A percentile compares a stretch with the other conserved stretches of the same genome.
Conservation (phyloP, 1,140 invertebrate genomes). For the Tetranychus cinnabarinus region DNA sequence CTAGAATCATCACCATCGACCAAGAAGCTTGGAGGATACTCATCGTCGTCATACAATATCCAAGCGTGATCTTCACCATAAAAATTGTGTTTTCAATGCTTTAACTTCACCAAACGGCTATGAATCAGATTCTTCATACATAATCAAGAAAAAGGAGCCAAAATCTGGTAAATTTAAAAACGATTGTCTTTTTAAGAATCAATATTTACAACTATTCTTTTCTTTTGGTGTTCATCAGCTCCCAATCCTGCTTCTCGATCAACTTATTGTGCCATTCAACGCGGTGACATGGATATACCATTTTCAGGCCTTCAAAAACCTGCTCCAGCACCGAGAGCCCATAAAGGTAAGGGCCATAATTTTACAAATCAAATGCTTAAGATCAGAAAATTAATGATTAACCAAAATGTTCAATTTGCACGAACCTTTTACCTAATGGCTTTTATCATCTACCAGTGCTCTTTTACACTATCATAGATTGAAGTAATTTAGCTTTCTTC, state of each 20-base stretch:
- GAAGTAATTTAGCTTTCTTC: no score
- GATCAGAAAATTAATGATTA: neutral
- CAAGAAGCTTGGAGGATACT: neutral
- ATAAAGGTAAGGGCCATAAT: neutral
- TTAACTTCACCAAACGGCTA: conserved; percentile 3
- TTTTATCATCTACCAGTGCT: no score
- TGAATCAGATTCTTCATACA: conserved; percentile 10
- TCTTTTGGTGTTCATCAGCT: neutral
- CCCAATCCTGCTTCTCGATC: conserved; percentile 5
- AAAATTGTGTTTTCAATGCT: conserved; percentile 9
- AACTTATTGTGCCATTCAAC: conserved; percentile 7
- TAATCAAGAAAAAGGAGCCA: conserved; percentile 5
- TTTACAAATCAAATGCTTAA: neutral
- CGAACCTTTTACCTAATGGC: no score
- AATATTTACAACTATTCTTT: neutral
- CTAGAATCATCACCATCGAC: no score
- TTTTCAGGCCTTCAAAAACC: conserved; percentile 1
- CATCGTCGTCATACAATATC: neutral
- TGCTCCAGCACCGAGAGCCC: neutral
- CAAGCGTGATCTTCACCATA: neutral
- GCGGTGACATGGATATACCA: conserved; percentile 10
- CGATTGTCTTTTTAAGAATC: neutral
- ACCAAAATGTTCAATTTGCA: no score
- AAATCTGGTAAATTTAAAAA: neutral
- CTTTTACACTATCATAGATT: no score